Evolutionary conservation across 1,140 invertebrate genomes (phyloP), one percentile per base, ranked within the genome.

Genomic region (Venturia canescens): DNA sequence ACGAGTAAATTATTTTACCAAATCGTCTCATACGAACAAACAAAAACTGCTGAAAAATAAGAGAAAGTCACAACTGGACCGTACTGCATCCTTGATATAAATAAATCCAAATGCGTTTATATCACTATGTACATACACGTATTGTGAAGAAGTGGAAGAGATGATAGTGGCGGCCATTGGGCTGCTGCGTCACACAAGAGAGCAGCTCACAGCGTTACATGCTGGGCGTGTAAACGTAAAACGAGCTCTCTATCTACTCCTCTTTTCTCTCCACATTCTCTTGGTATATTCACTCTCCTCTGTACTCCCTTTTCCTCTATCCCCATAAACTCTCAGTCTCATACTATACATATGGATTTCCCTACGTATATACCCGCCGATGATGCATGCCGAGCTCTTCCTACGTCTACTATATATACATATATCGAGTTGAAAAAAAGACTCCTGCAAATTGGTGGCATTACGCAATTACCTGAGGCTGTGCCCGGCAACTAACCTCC

Each of bases 391-490:
- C 31, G 53, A 16, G 23, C 27, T 50, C 53, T 16, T 77, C n/a
- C 23, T 44, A 53, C 57, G n/a, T 18, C 29, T 16, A 77, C 53
- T 34, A 48, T 53, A 71, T 13, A 34, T n/a, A 57, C 27, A 57
- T 23, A 67, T 38, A 78, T 67, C 63, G 29, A 67, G 23, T 31
- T 26, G 6, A 53, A 78, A 78, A 81, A 76, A 78, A 29, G 75
- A 82, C 81, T 82, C 74, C 83, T 80, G 76, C 81, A 87, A 87
- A 89, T 89, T 87, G 86, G 79, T 66, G 83, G 85, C 77, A 88
- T 88, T 88, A 88, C 83, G 83, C 86, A 88, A 89, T 88, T 89
- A 88, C 82, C 82, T 66, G 70, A 26, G 74, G 74, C 69, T 66
- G 21, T 69, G 70, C n/a, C 75, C 79, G 21, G 6, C 53, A 50